phyloP scores from a whole-genome alignment of 1,140 invertebrate species.

The Drosophila kanapiae region DNA sequence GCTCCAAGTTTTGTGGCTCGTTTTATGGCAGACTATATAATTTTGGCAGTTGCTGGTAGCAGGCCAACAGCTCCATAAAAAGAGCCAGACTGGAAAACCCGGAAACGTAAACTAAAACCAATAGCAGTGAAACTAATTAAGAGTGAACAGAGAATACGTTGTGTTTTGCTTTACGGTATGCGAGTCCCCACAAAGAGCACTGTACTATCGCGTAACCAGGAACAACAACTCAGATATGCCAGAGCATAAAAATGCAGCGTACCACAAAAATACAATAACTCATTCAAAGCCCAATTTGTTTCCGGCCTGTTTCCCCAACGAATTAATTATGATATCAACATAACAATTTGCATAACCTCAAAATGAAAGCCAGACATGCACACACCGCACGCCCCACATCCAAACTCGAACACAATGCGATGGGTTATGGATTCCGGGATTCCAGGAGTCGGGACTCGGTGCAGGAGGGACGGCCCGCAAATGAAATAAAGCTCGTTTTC shows the following conservation, averaged over 20 bases:
- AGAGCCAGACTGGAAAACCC: slow-evolving; percentile 8
- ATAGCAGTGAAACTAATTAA: slow-evolving; percentile 48
- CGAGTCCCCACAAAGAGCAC: too few relatives aligned
- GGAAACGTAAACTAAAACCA: slow-evolving; percentile 35
- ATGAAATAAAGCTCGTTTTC: slow-evolving; percentile 76
- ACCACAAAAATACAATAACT: slow-evolving; percentile 78
- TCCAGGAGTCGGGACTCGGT: not conserved
- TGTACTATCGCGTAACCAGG: not conserved
- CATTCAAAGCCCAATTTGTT: slow-evolving; percentile 82
- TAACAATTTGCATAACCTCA: slow-evolving; percentile 83
- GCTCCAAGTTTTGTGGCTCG: slow-evolving; percentile 25
- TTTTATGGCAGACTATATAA: slow-evolving; percentile 39
- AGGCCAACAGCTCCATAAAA: slow-evolving; percentile 23
- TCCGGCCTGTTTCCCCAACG: slow-evolving; percentile 80
- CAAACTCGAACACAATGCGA: slow-evolving; percentile 26
- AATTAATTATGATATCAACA: slow-evolving; percentile 84
- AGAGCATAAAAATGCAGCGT: slow-evolving; percentile 62
- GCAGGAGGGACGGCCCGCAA: slow-evolving; percentile 26
- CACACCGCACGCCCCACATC: not conserved
- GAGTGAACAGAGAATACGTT: not conserved
- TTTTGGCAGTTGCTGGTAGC: slow-evolving; percentile 9
- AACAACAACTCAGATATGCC: slow-evolving; percentile 9
- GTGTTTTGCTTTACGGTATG: too few relatives aligned
- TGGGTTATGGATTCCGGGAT: slow-evolving; percentile 6
- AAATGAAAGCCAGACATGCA: slow-evolving; percentile 72